Evolutionary conservation across 2,113 vertebrate genomes (phyloP).

Genomic region (Sylvilagus bachmani): DNA sequence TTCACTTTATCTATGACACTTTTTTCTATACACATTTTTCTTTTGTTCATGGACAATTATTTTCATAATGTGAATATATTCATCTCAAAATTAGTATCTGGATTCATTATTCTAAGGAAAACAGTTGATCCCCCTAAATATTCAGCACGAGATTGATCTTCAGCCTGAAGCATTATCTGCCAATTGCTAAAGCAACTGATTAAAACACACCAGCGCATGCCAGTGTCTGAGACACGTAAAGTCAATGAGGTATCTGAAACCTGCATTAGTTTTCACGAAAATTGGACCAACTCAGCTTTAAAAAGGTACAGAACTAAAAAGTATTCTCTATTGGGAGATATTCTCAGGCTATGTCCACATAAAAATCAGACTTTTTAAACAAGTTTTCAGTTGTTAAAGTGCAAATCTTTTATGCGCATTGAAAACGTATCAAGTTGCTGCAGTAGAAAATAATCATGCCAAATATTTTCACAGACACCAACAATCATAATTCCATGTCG

Average conservation of each 20-base stretch:
- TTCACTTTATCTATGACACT: background rate
- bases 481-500: background rate
- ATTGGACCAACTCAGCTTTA: background rate
- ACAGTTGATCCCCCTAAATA: slow-evolving; percentile 1
- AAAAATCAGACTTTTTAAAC: slow-evolving; percentile 34
- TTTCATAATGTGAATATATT: slow-evolving; percentile 25
- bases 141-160: slow-evolving; percentile 40
- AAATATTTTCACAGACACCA: slow-evolving; percentile 18
- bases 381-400: slow-evolving; percentile 33
- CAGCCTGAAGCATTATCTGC: slow-evolving; percentile 15
- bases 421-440: slow-evolving; percentile 29
- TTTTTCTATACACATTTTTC: background rate
- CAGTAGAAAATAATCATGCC: background rate
- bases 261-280: slow-evolving; percentile 11
- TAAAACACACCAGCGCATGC: background rate
- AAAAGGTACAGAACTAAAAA: slow-evolving; percentile 31
- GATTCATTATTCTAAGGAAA: slow-evolving; percentile 27
- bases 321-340: background rate
- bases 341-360: background rate
- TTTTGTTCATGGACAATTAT: slow-evolving; percentile 23
- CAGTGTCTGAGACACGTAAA: background rate
- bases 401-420: slow-evolving; percentile 27
- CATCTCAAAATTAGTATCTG: slow-evolving; percentile 39
- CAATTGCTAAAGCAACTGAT: background rate
- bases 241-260: background rate